Percentiles rank a stretch among this genome's conserved stretches.
Conservation (phyloP, 2,888 invertebrate species). For the Eristalinus sepulchralis region DNA sequence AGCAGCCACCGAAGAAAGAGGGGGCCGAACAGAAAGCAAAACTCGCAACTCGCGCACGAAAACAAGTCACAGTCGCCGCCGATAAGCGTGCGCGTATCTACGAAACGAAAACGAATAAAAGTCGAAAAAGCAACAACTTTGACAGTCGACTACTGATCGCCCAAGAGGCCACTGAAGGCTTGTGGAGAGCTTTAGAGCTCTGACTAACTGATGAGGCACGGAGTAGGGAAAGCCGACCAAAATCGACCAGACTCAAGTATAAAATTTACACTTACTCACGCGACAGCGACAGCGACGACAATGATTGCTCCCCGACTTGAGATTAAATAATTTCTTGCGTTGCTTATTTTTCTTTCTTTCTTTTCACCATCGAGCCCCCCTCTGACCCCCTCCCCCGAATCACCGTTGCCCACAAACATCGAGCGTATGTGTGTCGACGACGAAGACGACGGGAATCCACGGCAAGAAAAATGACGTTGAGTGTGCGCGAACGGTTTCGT, state of each 20-base stretch:
- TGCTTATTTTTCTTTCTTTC: slow-evolving; percentile 2
- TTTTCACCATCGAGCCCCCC: neutral
- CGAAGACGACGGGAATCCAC: slow-evolving; percentile 55
- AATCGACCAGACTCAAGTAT: slow-evolving; percentile 14
- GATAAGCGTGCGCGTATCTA: slow-evolving; percentile 55
- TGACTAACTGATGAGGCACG: neutral
- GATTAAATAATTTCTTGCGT: slow-evolving; percentile 63
- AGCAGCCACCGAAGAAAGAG: neutral
- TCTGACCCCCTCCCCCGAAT: neutral
- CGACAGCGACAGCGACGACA: slow-evolving; percentile 25
- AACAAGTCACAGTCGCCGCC: slow-evolving; percentile 61
- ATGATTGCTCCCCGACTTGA: slow-evolving; percentile 42
- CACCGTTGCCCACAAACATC: slow-evolving; percentile 25
- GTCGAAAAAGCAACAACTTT: neutral
- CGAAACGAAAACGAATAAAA: slow-evolving; percentile 54
- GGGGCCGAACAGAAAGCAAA: neutral
- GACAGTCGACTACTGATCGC: neutral
- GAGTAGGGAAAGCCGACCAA: neutral
- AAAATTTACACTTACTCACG: slow-evolving; percentile 65
- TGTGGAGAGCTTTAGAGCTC: neutral
- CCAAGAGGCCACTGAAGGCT: slow-evolving; percentile 10
- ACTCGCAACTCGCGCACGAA: slow-evolving; percentile 17
- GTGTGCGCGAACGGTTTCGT: slow-evolving; percentile 53
- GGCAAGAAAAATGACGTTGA: slow-evolving; percentile 61
- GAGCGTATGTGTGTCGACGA: slow-evolving; percentile 30